Conservation (phyloP, 2,113 vertebrate genomes). For the Ptilonorhynchus violaceus region DNA sequence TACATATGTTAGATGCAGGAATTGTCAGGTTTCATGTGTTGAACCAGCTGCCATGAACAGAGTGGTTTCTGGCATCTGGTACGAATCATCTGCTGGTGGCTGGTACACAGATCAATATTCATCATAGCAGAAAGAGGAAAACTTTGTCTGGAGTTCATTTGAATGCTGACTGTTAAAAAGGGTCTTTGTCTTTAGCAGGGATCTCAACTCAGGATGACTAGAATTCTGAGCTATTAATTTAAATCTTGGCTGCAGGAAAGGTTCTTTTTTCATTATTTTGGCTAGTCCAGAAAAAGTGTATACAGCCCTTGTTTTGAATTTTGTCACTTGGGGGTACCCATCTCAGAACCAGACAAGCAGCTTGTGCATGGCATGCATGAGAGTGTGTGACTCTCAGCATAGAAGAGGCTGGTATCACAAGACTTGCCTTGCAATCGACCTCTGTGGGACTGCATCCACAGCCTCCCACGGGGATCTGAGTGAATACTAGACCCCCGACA, state of each 20-base stretch:
- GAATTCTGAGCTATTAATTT: neutral
- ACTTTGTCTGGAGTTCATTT: neutral
- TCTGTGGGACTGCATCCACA: neutral
- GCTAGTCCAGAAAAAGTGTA: neutral
- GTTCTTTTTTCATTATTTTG: neutral
- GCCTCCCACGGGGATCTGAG: neutral
- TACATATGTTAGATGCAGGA: neutral
- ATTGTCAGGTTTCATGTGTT: neutral
- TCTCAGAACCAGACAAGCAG: neutral
- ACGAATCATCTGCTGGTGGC: neutral
- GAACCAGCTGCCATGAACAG: neutral
- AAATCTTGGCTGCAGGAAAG: neutral
- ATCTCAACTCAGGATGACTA: neutral
- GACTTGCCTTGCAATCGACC: neutral
- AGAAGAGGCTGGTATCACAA: neutral
- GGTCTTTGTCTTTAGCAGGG: neutral
- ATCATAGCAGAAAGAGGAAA: neutral
- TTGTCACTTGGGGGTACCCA: neutral
- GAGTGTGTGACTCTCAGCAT: neutral
- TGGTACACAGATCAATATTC: neutral
- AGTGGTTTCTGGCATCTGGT: neutral
- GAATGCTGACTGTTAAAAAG: neutral
- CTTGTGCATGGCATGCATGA: neutral
- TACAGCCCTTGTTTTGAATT: neutral
- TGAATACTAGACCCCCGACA: neutral